phyloP scores from a whole-genome alignment of 2,797 vertebrate genomes.

The Rhadinocentrus ornatus region DNA sequence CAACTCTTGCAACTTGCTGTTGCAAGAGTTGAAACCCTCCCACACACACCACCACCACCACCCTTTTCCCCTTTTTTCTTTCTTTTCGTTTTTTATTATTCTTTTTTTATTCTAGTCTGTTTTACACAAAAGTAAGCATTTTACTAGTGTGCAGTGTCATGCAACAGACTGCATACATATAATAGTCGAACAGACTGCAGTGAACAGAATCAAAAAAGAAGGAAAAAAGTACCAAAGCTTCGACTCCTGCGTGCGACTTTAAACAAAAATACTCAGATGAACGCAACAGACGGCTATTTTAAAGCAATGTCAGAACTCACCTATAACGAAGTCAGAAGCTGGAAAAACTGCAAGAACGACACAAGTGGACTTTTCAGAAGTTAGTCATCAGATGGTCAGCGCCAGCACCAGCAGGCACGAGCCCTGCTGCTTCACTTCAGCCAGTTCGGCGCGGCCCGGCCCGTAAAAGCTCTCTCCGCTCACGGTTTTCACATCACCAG shows the following conservation, averaged over 20 bases:
- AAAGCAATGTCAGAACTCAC: conserved; percentile 50
- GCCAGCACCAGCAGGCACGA: conserved; percentile 32
- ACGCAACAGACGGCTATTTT: not conserved
- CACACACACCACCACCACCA: too few relatives aligned
- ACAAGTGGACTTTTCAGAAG: conserved; percentile 63
- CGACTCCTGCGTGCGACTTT: not conserved
- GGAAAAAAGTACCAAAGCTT: conserved; percentile 4
- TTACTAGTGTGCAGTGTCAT: not conserved
- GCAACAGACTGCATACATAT: not conserved
- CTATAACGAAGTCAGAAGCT: conserved; percentile 15
- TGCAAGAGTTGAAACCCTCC: not conserved
- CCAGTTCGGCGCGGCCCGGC: conserved; percentile 18
- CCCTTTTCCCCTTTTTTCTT: not conserved
- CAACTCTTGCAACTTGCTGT: not conserved
- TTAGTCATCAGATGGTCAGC: conserved; percentile 66
- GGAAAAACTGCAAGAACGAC: conserved; percentile 42
- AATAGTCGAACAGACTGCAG: not conserved
- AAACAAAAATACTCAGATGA: not conserved
- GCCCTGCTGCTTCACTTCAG: conserved; percentile 50
- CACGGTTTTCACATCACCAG: conserved; percentile 26
- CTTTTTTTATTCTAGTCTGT: not conserved
- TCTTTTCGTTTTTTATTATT: too few relatives aligned
- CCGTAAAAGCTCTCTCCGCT: conserved; percentile 4
- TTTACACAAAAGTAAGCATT: not conserved
- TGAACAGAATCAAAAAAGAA: not conserved